Conservation (phyloP, 2,888 invertebrate species). For the Volucella bombylans region DNA sequence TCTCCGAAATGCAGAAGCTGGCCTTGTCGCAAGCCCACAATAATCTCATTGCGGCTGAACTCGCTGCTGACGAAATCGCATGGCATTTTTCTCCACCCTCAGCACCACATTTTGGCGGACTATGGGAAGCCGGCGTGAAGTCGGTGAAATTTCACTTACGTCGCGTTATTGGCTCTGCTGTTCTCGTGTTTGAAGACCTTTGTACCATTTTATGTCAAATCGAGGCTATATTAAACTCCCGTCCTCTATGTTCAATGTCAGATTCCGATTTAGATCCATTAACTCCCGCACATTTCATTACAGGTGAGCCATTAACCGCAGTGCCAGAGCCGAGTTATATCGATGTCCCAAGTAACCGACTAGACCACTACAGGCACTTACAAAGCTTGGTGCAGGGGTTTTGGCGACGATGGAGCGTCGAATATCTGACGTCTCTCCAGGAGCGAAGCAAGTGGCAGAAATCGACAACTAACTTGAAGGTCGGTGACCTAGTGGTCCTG, state of each 20-base stretch:
- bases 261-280: conserved; percentile 12
- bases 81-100: conserved; percentile 14
- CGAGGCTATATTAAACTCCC: conserved; percentile 28
- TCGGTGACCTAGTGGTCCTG: too few species aligned
- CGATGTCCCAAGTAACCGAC: background rate
- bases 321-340: conserved; percentile 35
- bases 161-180: conserved; percentile 14
- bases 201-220: conserved; percentile 52
- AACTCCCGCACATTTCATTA: conserved; percentile 1
- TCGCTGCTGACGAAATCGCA: background rate
- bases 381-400: conserved; percentile 52
- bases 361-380: background rate
- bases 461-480: too few species aligned
- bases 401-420: conserved; percentile 52
- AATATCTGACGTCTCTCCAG: background rate
- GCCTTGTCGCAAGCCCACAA: background rate
- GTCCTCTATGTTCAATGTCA: background rate
- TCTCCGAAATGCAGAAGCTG: too few species aligned
- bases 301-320: conserved; percentile 40
- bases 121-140: conserved; percentile 28
- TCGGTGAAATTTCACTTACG: conserved; percentile 34
- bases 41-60: background rate
- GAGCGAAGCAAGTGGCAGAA: too few species aligned
- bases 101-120: background rate
- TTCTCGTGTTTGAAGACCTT: conserved; percentile 38